Evolutionary conservation across 2,888 invertebrate genomes (phyloP).

Genomic region (Hedychridium roseum): DNA sequence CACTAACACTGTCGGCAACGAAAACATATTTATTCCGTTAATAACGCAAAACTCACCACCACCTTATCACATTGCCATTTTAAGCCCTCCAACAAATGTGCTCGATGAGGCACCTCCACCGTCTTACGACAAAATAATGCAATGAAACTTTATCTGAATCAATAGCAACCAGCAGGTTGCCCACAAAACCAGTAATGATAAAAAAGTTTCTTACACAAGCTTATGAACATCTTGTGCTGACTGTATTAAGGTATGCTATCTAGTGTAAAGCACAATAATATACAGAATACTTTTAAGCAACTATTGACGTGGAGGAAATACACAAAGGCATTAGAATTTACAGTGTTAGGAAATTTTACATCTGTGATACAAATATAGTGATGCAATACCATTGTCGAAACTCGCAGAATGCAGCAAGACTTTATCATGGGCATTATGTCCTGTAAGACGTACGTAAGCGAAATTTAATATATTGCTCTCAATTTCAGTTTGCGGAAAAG

Average conservation of each 20-base stretch:
- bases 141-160: too few relatives aligned
- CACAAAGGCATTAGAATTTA: too few relatives aligned
- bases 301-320: too few relatives aligned
- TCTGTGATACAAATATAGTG: slow-evolving; percentile 42
- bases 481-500: slow-evolving; percentile 18
- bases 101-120: slow-evolving; percentile 73
- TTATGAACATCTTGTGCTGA: too few relatives aligned
- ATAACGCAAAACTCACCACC: slow-evolving; percentile 71
- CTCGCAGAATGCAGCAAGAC: slow-evolving; percentile 12
- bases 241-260: too few relatives aligned
- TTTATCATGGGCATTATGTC: slow-evolving; percentile 27
- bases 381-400: slow-evolving; percentile 22
- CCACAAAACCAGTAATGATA: too few relatives aligned
- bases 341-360: slow-evolving; percentile 35
- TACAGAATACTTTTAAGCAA: too few relatives aligned
- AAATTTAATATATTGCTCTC: slow-evolving; percentile 5
- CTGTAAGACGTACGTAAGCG: slow-evolving; percentile 16
- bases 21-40: slow-evolving; percentile 39
- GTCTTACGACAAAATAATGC: slow-evolving; percentile 79
- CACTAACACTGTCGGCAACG: slow-evolving; percentile 35
- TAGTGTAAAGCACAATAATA: too few relatives aligned
- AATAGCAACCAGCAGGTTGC: too few relatives aligned
- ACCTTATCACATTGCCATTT: slow-evolving; percentile 85
- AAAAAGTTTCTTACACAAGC: too few relatives aligned
- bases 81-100: slow-evolving; percentile 69